Conservation (phyloP, 1,140 invertebrate genomes). For the Homarus americanus region DNA sequence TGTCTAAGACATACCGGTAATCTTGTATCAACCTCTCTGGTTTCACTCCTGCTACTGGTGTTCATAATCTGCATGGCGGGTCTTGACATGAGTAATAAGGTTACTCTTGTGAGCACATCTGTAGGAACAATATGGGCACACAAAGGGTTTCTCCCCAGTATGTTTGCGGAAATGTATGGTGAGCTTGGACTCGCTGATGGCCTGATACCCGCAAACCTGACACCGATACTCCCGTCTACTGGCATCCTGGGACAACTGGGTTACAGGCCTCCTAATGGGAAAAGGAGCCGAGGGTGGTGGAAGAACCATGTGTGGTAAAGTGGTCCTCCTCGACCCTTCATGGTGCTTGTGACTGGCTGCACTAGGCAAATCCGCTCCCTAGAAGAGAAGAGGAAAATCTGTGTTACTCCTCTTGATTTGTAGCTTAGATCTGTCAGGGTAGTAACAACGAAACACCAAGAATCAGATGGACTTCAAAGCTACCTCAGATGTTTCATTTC, state of each 20-base stretch:
- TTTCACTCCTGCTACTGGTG: constrained; percentile 24
- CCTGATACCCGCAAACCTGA: constrained; percentile 62
- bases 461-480: constrained; percentile 35
- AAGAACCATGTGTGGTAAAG: constrained; percentile 57
- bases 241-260: constrained; percentile 15
- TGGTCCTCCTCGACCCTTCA: constrained; percentile 50
- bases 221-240: constrained; percentile 54
- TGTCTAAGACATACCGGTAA: too few relatives aligned
- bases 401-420: constrained; percentile 62
- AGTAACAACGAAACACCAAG: constrained; percentile 22
- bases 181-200: constrained; percentile 67
- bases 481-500: constrained; percentile 1
- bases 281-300: constrained; percentile 44
- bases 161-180: constrained; percentile 64
- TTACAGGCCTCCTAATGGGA: constrained; percentile 47
- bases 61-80: constrained; percentile 53
- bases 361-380: constrained; percentile 62
- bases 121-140: constrained; percentile 53
- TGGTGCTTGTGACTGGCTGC: constrained; percentile 61
- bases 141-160: constrained; percentile 61
- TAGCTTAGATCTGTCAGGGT: constrained; percentile 20
- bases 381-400: constrained; percentile 69
- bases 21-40: too few relatives aligned
- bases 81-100: constrained; percentile 65
- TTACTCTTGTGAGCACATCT: constrained; percentile 66